phyloP scores from a whole-genome alignment of 2,888 invertebrate genomes.

The Diadromus collaris region DNA sequence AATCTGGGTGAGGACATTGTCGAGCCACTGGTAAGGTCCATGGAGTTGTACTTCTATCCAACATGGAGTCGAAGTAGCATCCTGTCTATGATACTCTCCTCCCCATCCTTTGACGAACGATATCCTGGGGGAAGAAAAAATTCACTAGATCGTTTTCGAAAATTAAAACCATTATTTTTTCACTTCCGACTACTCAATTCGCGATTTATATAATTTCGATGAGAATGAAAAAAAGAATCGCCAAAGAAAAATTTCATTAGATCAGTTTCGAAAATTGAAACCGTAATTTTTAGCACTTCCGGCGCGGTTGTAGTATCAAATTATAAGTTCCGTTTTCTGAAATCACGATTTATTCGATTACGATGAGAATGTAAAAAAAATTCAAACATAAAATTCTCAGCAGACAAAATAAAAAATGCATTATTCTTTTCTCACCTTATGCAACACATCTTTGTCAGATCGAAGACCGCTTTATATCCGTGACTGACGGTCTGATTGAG shows the following conservation, averaged over 20 bases:
- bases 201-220: not conserved
- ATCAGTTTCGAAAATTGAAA: not conserved
- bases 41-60: slow-evolving; percentile 99
- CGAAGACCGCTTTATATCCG: slow-evolving; percentile 99
- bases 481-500: slow-evolving; percentile 98
- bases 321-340: not conserved
- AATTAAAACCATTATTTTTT: not conserved
- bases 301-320: not conserved
- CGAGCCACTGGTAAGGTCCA: slow-evolving; percentile 99
- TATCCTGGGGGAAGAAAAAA: slow-evolving; percentile 84
- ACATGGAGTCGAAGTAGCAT: slow-evolving; percentile 99
- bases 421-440: slow-evolving; percentile 82
- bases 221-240: not conserved
- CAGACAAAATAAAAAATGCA: not conserved
- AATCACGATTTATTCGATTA: not conserved
- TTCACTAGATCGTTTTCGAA: not conserved
- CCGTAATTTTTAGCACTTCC: not conserved
- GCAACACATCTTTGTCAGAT: slow-evolving; percentile 99
- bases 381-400: not conserved
- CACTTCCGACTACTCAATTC: not conserved
- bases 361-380: not conserved
- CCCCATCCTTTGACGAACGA: slow-evolving; percentile 99
- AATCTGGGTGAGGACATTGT: slow-evolving; percentile 99
- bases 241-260: not conserved
- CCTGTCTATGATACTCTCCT: slow-evolving; percentile 99